Conservation (phyloP, 1,140 invertebrate species). For the Plutomurus gul region DNA sequence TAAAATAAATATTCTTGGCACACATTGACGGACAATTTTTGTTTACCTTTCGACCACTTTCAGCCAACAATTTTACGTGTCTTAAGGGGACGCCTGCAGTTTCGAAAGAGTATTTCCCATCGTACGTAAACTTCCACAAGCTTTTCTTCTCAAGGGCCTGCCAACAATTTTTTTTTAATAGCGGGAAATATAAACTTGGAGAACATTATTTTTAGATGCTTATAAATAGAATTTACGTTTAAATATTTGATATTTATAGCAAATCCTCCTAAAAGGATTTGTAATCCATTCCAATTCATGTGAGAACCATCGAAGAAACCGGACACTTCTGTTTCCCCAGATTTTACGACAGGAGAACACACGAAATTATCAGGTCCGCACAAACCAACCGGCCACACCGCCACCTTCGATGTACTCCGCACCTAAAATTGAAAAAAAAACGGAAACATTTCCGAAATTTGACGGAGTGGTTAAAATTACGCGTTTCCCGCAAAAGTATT, state of each 20-base stretch:
- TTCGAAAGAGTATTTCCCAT: not conserved
- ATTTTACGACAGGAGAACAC: not conserved
- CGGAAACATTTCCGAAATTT: not conserved
- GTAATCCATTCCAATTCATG: not conserved
- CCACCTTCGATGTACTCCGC: not conserved
- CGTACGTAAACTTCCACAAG: not conserved
- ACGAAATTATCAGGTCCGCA: not conserved
- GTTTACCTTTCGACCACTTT: not conserved
- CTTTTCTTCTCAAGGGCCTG: not conserved
- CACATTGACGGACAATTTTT: not conserved
- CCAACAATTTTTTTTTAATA: not conserved
- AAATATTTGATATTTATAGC: not conserved
- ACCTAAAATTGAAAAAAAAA: too few species aligned
- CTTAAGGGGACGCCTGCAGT: not conserved
- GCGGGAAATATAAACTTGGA: not conserved
- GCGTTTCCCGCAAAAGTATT: too few species aligned
- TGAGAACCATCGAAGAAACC: not conserved
- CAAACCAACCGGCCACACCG: not conserved
- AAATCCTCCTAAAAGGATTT: not conserved
- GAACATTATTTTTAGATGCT: not conserved
- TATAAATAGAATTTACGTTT: not conserved
- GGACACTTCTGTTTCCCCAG: not conserved
- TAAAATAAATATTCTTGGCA: not conserved
- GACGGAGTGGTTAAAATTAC: not conserved
- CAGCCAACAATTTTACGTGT: not conserved